Evolutionary conservation across 1,140 invertebrate genomes (phyloP), one percentile per base, ranked within the genome.

Genomic region (Drosophila navojoa): DNA sequence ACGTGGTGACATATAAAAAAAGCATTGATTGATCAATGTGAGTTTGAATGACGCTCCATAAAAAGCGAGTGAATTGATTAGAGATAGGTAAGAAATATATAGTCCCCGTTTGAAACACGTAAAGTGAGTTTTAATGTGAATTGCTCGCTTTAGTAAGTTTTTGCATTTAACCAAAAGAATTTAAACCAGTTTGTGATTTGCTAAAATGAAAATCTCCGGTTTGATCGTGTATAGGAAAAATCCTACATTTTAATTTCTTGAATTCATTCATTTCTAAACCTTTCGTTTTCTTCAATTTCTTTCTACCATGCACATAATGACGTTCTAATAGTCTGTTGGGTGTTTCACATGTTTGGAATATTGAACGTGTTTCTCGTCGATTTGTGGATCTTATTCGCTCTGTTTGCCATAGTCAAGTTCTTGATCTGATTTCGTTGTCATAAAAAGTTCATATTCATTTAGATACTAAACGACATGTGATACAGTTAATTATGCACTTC

Each of bases 401-500:
- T 9, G 0, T 32, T 9, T 32, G 32, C 10, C 32, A 32, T 32
- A 38, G 6, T 2, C 16, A 45, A 2, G 9, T 45, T 16, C 42
- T 16, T 16, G n/a, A 45, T 35, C 13, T 35, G 10, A 16, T 25
- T 49, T 54, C 44, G 25, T 13, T 22, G 25, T 55, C 32, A 16
- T 27, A 50, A 15, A 58, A 53, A 53, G 50, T 58, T 61, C 63
- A 76, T 49, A 50, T 72, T 55, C 57, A 40, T 77, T 77, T 32
- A 32, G 19, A 49, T 16, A 16, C 29, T 40, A 52, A 15, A 57
- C 25, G 11, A 10, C 60, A 62, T 13, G 45, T 55, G 47, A 25
- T 52, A 57, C 45, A 57, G 49, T 80, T 73, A 77, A 81, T 81
- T 84, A 64, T 52, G 72, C 79, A 74, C 75, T 67, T 76, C 40